A percentile compares a stretch with the other conserved stretches of the same genome.
Conservation (phyloP, 2,888 invertebrate species). For the Lysandra coridon region DNA sequence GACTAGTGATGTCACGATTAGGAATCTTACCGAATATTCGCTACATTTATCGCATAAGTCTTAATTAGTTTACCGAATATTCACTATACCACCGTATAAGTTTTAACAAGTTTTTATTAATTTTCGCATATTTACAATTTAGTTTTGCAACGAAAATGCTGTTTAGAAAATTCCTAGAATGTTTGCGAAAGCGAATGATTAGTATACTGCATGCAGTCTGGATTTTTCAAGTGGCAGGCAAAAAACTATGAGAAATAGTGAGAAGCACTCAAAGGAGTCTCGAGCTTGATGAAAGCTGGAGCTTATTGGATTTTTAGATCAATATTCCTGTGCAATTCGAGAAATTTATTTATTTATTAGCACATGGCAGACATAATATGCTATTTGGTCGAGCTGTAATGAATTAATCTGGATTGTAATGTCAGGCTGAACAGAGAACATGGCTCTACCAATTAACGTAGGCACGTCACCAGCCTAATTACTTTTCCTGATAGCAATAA, state of each 20-base stretch:
- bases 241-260: slow-evolving; percentile 12
- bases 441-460: too few relatives aligned
- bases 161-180: neutral
- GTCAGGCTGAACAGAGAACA: too few relatives aligned
- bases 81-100: too few relatives aligned
- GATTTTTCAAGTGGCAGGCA: neutral
- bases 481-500: too few relatives aligned
- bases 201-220: neutral
- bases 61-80: too few relatives aligned
- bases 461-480: too few relatives aligned
- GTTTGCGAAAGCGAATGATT: neutral
- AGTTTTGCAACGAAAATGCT: neutral
- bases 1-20: slow-evolving; percentile 3
- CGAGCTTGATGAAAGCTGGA: slow-evolving; percentile 6
- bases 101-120: too few relatives aligned
- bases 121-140: too few relatives aligned
- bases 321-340: neutral
- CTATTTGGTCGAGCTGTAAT: too few relatives aligned
- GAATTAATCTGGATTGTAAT: too few relatives aligned
- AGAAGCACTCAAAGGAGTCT: neutral
- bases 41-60: neutral
- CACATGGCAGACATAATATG: too few relatives aligned
- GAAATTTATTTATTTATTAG: too few relatives aligned
- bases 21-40: neutral
- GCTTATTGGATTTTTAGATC: slow-evolving; percentile 10